Conservation (phyloP, 2,888 invertebrate species). For the Tenthredo notha region DNA sequence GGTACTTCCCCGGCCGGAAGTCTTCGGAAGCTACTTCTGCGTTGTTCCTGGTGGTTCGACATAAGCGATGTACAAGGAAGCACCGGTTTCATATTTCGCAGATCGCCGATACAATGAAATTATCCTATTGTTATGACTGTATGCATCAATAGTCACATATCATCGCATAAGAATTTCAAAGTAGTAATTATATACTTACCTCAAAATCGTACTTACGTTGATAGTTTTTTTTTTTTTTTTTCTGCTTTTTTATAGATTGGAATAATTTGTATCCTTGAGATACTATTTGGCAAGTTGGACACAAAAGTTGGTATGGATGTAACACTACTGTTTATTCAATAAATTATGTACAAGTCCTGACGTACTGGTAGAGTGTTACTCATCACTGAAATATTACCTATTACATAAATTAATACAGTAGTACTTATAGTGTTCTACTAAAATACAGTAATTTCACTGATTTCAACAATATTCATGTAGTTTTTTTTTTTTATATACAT, state of each 20-base stretch:
- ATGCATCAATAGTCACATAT: too few species aligned
- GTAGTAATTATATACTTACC: neutral
- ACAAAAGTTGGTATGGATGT: neutral
- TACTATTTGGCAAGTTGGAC: neutral
- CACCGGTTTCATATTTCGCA: too few species aligned
- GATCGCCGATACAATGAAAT: too few species aligned
- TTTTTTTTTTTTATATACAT: constrained; percentile 37
- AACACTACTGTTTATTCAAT: constrained; percentile 73
- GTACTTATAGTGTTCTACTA: constrained; percentile 69
- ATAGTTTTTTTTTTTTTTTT: neutral
- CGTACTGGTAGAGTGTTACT: constrained; percentile 65
- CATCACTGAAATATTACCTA: constrained; percentile 69
- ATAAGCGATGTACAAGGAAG: too few species aligned
- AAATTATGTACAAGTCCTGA: constrained; percentile 74
- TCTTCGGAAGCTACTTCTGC: too few species aligned
- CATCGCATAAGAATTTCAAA: neutral
- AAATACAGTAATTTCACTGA: constrained; percentile 76
- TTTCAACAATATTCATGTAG: constrained; percentile 61
- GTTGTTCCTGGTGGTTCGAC: too few species aligned
- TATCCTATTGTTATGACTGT: too few species aligned
- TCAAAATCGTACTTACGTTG: neutral
- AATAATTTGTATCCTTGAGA: neutral
- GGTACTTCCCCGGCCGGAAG: too few species aligned
- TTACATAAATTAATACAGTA: constrained; percentile 67
- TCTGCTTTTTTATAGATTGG: neutral